phyloP scores from a whole-genome alignment of 2,797 vertebrate species.

The Acanthurus lineatus region DNA sequence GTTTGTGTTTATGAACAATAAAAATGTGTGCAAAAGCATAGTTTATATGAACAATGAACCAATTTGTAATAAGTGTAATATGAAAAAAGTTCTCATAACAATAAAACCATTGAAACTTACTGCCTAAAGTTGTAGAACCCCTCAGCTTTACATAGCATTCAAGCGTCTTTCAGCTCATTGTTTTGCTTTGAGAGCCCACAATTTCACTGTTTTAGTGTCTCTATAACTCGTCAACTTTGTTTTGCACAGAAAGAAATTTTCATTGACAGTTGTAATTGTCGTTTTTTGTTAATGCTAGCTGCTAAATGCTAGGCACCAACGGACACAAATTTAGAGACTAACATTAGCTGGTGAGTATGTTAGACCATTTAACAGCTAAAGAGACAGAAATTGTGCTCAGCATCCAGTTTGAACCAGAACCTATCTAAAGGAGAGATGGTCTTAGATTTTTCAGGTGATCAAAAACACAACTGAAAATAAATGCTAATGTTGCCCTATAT shows the following conservation, averaged over 20 bases:
- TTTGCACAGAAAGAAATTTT: too few relatives aligned
- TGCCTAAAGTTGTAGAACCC: too few relatives aligned
- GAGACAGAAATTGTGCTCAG: not conserved
- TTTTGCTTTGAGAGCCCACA: not conserved
- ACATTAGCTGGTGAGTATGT: not conserved
- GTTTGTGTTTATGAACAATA: not conserved
- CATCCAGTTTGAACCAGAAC: not conserved
- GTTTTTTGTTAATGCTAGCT: not conserved
- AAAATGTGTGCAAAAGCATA: not conserved
- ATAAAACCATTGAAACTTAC: not conserved
- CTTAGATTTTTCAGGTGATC: too few relatives aligned
- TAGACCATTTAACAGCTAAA: not conserved
- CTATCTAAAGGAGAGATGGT: too few relatives aligned
- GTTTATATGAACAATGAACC: not conserved
- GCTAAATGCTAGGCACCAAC: not conserved
- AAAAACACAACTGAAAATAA: not conserved
- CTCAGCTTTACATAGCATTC: not conserved
- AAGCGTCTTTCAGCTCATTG: not conserved
- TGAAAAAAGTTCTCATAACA: not conserved
- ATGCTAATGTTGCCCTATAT: not conserved
- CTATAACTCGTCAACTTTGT: too few relatives aligned
- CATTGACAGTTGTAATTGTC: not conserved
- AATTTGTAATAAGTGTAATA: not conserved
- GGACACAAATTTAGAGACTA: too few relatives aligned
- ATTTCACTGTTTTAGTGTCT: too few relatives aligned